Evolutionary conservation across 2,888 invertebrate genomes (phyloP).

Genomic region (Stenodera caucasica): DNA sequence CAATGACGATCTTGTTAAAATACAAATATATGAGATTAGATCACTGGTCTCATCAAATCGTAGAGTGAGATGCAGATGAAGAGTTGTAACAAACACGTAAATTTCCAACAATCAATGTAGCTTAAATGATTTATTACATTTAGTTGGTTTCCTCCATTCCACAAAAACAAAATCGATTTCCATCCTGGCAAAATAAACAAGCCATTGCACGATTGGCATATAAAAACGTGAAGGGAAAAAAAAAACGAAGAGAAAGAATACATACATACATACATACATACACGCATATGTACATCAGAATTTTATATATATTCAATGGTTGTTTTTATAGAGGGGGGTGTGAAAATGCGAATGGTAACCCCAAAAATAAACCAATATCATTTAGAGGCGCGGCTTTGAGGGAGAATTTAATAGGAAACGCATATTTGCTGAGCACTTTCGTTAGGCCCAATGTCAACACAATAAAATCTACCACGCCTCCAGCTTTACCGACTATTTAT

Average conservation of each 20-base stretch:
- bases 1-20: too few relatives aligned
- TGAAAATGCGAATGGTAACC: conserved; percentile 40
- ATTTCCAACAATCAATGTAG: too few relatives aligned
- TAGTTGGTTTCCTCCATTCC: too few relatives aligned
- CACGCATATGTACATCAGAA: background rate
- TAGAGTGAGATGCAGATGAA: too few relatives aligned
- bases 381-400: conserved; percentile 44
- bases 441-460: conserved; percentile 51
- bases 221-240: background rate
- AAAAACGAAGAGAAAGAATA: background rate
- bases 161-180: background rate
- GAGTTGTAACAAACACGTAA: too few relatives aligned
- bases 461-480: conserved; percentile 49
- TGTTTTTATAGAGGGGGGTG: conserved; percentile 25
- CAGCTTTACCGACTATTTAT: conserved; percentile 30
- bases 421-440: conserved; percentile 54
- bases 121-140: background rate
- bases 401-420: conserved; percentile 50
- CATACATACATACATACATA: background rate
- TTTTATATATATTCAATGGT: background rate
- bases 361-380: conserved; percentile 45
- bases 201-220: background rate
- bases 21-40: too few relatives aligned
- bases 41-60: too few relatives aligned
- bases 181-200: background rate